phyloP scores from a whole-genome alignment of 1,140 invertebrate genomes.

The Ericerus pela region DNA sequence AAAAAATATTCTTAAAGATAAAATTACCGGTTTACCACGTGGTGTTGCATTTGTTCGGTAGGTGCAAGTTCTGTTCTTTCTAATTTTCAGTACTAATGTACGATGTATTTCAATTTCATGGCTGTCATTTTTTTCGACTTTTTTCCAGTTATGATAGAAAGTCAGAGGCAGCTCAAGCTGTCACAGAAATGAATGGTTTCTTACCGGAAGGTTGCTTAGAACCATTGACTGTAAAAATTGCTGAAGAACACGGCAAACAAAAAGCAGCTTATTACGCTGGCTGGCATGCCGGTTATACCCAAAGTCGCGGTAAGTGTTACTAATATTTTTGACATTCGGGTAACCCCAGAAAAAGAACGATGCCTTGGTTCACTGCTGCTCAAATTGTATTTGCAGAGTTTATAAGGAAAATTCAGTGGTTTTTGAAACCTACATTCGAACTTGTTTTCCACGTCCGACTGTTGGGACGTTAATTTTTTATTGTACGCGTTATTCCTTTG shows the following conservation, averaged over 20 bases:
- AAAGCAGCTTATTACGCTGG: constrained; percentile 53
- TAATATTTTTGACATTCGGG: too few species aligned
- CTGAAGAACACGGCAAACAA: constrained; percentile 84
- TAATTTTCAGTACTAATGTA: neutral
- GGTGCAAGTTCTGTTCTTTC: constrained; percentile 23
- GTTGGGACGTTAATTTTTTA: too few species aligned
- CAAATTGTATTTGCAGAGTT: too few species aligned
- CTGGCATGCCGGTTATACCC: constrained; percentile 40
- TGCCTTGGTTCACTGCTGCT: too few species aligned
- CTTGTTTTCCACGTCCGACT: too few species aligned
- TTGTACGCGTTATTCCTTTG: too few species aligned
- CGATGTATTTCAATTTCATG: too few species aligned
- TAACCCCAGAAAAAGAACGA: too few species aligned
- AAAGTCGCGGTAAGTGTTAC: constrained; percentile 34
- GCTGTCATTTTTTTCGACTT: too few species aligned
- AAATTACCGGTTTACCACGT: constrained; percentile 65
- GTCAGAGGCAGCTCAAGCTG: constrained; percentile 77
- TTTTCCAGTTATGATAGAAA: constrained; percentile 53
- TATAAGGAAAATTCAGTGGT: too few species aligned
- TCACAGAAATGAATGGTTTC: constrained; percentile 66
- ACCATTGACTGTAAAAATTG: constrained; percentile 71
- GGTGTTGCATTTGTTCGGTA: constrained; percentile 87
- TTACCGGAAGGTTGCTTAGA: constrained; percentile 67
- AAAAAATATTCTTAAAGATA: constrained; percentile 75
- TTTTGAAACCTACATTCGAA: too few species aligned